Evolutionary conservation across 2,113 vertebrate species (phyloP).

Genomic region (Neolamprologus modestus): DNA sequence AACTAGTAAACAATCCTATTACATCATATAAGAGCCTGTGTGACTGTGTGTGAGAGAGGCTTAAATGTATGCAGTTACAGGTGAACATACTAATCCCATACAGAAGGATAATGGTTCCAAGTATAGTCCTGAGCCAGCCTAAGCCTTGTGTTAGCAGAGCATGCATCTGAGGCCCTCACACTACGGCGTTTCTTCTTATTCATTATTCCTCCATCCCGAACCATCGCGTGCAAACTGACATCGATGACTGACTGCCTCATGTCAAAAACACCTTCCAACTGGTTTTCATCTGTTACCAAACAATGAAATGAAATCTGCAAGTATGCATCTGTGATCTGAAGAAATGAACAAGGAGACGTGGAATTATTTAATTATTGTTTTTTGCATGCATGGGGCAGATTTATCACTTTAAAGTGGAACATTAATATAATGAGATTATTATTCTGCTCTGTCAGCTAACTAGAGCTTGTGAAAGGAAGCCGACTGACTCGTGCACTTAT

Average conservation of each 20-base stretch:
- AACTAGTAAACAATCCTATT: background rate
- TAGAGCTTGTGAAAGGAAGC: background rate
- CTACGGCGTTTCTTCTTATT: background rate
- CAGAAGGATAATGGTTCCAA: slow-evolving; percentile 51
- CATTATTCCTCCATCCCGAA: background rate
- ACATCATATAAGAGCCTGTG: slow-evolving; percentile 11
- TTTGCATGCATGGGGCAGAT: background rate
- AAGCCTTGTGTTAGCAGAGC: background rate
- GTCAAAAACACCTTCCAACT: background rate
- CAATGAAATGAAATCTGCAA: slow-evolving; percentile 13
- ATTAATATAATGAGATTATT: slow-evolving; percentile 11
- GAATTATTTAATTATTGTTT: background rate
- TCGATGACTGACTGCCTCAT: background rate
- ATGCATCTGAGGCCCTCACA: background rate
- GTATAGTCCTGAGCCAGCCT: slow-evolving; percentile 31
- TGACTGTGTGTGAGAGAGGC: background rate
- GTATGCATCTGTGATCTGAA: slow-evolving; percentile 3
- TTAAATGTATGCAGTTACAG: slow-evolving; percentile 2
- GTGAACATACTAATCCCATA: slow-evolving; percentile 46
- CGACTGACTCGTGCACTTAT: background rate
- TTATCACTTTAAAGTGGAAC: slow-evolving; percentile 7
- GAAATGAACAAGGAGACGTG: background rate
- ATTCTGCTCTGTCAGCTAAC: background rate
- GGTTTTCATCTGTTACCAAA: background rate
- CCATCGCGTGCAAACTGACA: background rate